Evolutionary conservation across 1,140 invertebrate species (phyloP), one percentile per base, ranked within the genome.

Genomic region (Drosophila pandora): DNA sequence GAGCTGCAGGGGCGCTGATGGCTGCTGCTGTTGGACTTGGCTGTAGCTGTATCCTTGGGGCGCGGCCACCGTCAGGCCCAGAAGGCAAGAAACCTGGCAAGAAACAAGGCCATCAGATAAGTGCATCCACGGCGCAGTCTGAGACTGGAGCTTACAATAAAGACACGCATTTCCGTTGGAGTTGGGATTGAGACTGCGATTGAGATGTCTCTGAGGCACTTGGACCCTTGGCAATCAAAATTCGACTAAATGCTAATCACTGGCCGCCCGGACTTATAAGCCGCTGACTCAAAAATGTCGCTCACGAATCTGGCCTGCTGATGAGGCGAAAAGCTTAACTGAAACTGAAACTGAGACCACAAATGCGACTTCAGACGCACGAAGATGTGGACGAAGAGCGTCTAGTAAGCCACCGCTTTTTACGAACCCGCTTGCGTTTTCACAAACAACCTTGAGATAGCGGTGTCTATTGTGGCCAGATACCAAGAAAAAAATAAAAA

Each of bases 161-260:
- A 85, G 56, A 62, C 68, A 67, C 80, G 90, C 90, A 91, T 91
- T 76, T 90, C 68, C 47, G 55, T 21, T 63, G 3, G 30, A 49
- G 17, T 17, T 17, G 17, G 17, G 25, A 28, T 28, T 28, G 25
- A 28, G 25, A 28, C 5, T 28, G 5, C 5, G 34, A 37, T 64
- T 34, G 28, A 57, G 64, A 57, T 50, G 41, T 21, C n/a, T 43
- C 41, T 13, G 17, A 43, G 34, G 48, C 75, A 82, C 82, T 78
- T 64, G 70, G 64, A 34, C 67, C 60, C 73, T 84, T 75, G 85
- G 72, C 85, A 76, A 90, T 75, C 81, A 59, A 69, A 75, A 84
- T 81, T 76, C 82, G 80, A 91, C 90, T 91, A 91, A 91, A 91
- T 90, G 90, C 71, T 90, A 90, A 91, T 91, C 90, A 90, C 64